These are phyloP conservation scores for Chaunax sp. DNA, from an alignment of 2,797 vertebrate species.

Conservation along the genomic window DNA sequence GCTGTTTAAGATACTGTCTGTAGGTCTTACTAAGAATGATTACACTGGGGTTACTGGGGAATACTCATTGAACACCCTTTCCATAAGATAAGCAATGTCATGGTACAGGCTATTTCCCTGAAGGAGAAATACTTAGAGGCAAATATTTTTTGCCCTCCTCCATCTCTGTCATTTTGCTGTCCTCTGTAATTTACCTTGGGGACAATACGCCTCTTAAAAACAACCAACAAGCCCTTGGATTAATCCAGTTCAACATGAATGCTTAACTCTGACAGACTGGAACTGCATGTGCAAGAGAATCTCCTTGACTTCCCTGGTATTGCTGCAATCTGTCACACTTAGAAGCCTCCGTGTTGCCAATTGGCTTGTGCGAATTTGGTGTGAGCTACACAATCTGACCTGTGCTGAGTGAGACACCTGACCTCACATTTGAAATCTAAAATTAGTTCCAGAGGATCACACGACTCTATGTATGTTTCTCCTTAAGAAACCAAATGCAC, in stretches of 20 bases:
- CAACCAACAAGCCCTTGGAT: constrained; percentile 45
- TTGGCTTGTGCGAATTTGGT: constrained; percentile 63
- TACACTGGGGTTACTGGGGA: constrained; percentile 48
- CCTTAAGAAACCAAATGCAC: constrained; percentile 23
- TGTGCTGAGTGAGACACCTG: constrained; percentile 41
- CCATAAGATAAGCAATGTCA: constrained; percentile 68
- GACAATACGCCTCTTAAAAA: constrained; percentile 51
- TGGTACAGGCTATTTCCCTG: constrained; percentile 39
- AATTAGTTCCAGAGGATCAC: constrained; percentile 57
- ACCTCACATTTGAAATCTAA: constrained; percentile 62
- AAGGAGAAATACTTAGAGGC: constrained; percentile 50
- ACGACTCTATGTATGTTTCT: constrained; percentile 11
- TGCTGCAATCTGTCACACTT: constrained; percentile 70
- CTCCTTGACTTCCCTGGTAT: constrained; percentile 68
- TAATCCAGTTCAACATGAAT: constrained; percentile 43
- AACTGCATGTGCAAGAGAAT: constrained; percentile 60
- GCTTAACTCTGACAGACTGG: constrained; percentile 58
- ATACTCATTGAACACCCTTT: constrained; percentile 39
- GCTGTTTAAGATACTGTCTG: constrained; percentile 32
- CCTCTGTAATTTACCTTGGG: constrained; percentile 36
- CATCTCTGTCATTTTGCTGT: constrained; percentile 63
- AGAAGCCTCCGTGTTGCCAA: constrained; percentile 55
- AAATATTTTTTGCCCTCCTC: constrained; percentile 56
- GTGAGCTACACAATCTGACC: constrained; percentile 53
- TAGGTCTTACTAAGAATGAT: constrained; percentile 57